Evolutionary conservation across 30 jellyfish, hydroid and myxozoan species (phyloP).

Genomic region (Turritopsis rubra): DNA sequence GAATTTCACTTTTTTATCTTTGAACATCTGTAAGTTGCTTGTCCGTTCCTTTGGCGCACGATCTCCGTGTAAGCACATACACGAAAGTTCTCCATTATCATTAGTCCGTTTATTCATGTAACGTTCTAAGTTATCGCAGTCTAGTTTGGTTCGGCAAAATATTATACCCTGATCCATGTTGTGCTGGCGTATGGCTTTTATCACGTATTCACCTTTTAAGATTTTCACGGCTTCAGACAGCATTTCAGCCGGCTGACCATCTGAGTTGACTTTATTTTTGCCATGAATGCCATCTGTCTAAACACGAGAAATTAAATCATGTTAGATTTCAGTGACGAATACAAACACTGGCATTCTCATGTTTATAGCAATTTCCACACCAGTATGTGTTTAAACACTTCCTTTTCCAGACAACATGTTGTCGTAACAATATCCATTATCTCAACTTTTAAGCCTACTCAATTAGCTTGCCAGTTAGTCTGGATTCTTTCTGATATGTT

Average conservation of each 20-base stretch:
- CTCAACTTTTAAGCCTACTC: too few relatives aligned
- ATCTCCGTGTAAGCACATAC: conserved; percentile 96
- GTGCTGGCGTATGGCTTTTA: conserved; percentile 68
- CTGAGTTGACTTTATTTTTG: conserved; percentile 55
- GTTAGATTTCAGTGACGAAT: neutral
- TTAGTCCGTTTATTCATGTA: conserved; percentile 53
- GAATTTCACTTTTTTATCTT: conserved; percentile 59
- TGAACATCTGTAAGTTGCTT: conserved; percentile 64
- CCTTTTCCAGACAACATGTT: too few relatives aligned
- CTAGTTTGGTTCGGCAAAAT: conserved; percentile 92
- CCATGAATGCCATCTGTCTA: conserved; percentile 93
- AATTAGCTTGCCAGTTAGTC: too few relatives aligned
- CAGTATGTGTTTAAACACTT: too few relatives aligned
- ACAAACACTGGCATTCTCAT: too few relatives aligned
- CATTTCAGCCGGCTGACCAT: conserved; percentile 40
- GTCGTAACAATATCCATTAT: too few relatives aligned
- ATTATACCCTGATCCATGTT: conserved; percentile 96
- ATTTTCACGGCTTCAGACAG: conserved; percentile 90
- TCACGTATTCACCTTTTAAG: conserved; percentile 73
- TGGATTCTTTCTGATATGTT: too few relatives aligned
- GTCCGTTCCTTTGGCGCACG: conserved; percentile 76
- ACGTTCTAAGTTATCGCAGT: conserved; percentile 80
- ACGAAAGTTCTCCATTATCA: conserved; percentile 38
- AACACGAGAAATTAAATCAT: neutral
- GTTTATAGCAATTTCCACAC: too few relatives aligned